These are phyloP conservation scores for Pseudochromis fuscus DNA, from an alignment of 2,797 vertebrate species.

Conservation along the genomic window DNA sequence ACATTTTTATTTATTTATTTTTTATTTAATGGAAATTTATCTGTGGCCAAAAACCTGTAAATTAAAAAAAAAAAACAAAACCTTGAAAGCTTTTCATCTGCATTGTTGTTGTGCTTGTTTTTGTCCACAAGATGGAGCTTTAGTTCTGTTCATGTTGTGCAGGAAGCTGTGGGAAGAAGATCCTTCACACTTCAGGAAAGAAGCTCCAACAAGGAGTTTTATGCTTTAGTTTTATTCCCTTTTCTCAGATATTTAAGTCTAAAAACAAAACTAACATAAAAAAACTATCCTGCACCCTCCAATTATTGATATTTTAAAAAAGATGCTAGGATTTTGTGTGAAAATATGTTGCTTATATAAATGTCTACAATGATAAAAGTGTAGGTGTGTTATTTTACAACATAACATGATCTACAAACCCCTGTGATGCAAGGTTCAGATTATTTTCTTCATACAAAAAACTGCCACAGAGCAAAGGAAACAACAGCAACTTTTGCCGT, in stretches of 20 bases:
- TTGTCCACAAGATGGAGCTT: conserved; percentile 86
- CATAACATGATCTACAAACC: not conserved
- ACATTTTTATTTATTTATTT: conserved; percentile 25
- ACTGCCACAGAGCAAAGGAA: not conserved
- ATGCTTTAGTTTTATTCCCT: not conserved
- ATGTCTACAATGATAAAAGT: conserved; percentile 3
- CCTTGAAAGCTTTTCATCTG: not conserved
- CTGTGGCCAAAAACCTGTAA: conserved; percentile 17
- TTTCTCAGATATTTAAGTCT: not conserved
- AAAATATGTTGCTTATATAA: not conserved
- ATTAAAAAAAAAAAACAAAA: too few relatives aligned
- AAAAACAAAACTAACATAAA: not conserved
- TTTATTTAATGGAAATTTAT: conserved; percentile 12
- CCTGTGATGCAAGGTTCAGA: not conserved
- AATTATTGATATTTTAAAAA: conserved; percentile 18
- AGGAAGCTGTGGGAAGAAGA: not conserved
- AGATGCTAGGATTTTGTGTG: not conserved
- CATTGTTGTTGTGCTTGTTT: conserved; percentile 28
- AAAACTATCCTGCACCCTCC: not conserved
- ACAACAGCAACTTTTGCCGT: not conserved
- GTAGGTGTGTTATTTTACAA: conserved; percentile 27
- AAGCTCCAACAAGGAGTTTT: conserved; percentile 30
- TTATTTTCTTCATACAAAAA: not conserved
- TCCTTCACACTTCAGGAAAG: conserved; percentile 12
- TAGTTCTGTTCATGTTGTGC: conserved; percentile 78